Evolutionary conservation across 2,797 vertebrate species (phyloP).

Genomic region (Tinamus major): DNA sequence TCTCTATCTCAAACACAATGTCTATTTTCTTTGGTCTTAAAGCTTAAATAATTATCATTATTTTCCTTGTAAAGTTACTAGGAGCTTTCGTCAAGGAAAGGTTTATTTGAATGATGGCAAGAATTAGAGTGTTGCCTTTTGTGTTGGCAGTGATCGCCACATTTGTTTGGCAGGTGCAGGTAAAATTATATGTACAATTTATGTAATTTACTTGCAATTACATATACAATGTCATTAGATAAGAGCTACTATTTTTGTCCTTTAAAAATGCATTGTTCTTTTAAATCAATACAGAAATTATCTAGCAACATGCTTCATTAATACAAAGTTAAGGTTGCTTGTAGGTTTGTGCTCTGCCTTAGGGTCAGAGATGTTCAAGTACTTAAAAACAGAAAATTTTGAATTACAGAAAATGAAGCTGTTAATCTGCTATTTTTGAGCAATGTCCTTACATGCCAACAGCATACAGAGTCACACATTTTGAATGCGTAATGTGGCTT

Average conservation of each 20-base stretch:
- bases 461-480: not conserved
- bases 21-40: not conserved
- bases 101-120: not conserved
- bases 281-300: not conserved
- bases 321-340: not conserved
- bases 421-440: not conserved
- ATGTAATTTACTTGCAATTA: too few relatives aligned
- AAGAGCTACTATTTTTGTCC: not conserved
- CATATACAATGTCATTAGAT: not conserved
- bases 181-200: too few relatives aligned
- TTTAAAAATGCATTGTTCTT: not conserved
- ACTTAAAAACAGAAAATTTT: not conserved
- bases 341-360: not conserved
- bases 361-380: not conserved
- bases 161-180: not conserved
- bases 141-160: not conserved
- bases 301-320: not conserved
- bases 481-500: not conserved
- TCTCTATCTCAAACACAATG: not conserved
- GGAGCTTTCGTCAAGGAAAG: not conserved
- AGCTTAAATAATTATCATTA: not conserved
- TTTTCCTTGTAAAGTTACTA: not conserved
- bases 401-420: accelerated
- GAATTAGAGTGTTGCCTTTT: not conserved
- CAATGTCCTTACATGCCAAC: not conserved